Conservation (phyloP, 2,113 vertebrate species). For the Seriola dumerili region DNA sequence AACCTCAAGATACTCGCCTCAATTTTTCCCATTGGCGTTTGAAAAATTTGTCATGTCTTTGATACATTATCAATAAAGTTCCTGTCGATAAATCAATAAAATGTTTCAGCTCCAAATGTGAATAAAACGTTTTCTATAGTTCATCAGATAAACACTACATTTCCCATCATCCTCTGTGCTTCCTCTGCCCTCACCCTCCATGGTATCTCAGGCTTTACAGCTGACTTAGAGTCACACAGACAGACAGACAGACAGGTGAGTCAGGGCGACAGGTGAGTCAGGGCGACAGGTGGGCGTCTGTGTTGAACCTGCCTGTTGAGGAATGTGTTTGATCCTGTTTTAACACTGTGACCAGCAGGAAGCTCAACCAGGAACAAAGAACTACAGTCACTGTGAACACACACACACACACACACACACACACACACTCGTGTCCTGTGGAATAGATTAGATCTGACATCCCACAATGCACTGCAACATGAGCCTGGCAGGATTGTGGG, state of each 20-base stretch:
- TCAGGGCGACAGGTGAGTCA: slow-evolving; percentile 23
- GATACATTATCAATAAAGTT: too few species aligned
- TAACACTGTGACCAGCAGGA: slow-evolving; percentile 28
- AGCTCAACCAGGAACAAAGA: slow-evolving; percentile 26
- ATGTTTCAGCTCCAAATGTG: too few species aligned
- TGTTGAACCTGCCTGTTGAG: slow-evolving; percentile 29
- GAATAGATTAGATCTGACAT: slow-evolving; percentile 68
- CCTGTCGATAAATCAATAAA: too few species aligned
- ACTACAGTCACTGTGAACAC: slow-evolving; percentile 24
- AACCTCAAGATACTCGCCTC: too few species aligned
- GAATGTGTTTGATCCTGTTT: slow-evolving; percentile 61
- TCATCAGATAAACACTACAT: background rate
- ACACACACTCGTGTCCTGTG: slow-evolving; percentile 18
- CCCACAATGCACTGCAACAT: slow-evolving; percentile 75
- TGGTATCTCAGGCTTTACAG: background rate
- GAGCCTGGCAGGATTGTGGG: slow-evolving; percentile 52
- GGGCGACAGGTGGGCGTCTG: slow-evolving; percentile 34
- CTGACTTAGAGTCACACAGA: background rate
- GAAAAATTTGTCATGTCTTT: too few species aligned
- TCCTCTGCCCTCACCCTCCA: too few species aligned
- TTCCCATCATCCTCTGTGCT: background rate
- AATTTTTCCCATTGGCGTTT: too few species aligned
- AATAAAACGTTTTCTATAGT: too few species aligned
- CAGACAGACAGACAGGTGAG: slow-evolving; percentile 35
- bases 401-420: slow-evolving; percentile 20